Conservation (phyloP, 2,797 vertebrate species). For the Morus bassanus region DNA sequence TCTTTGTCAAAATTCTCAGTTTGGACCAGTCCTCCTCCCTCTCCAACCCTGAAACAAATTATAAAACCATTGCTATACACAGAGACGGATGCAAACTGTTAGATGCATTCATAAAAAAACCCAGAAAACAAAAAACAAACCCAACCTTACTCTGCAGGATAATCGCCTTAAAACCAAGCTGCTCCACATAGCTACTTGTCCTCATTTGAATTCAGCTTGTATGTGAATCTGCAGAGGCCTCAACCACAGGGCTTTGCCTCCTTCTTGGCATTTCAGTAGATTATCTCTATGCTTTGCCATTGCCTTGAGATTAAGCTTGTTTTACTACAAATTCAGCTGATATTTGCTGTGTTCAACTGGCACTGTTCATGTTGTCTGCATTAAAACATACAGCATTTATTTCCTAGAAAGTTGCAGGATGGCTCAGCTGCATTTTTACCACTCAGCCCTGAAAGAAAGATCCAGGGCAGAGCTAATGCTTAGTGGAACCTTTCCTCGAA, state of each 20-base stretch:
- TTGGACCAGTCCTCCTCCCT: neutral
- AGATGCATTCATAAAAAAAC: neutral
- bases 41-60: neutral
- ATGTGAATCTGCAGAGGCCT: neutral
- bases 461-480: rapidly evolving
- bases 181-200: neutral
- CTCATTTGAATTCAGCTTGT: neutral
- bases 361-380: neutral
- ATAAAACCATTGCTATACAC: neutral
- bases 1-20: neutral
- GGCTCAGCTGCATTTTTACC: neutral
- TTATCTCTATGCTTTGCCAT: neutral
- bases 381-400: neutral
- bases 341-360: neutral
- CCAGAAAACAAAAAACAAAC: too few relatives aligned
- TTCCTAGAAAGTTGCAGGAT: neutral
- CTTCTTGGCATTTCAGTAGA: neutral
- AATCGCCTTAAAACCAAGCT: constrained; percentile 4
- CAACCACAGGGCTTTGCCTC: neutral
- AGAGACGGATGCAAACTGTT: neutral
- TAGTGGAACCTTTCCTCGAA: rapidly evolving
- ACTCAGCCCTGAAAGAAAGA: rapidly evolving
- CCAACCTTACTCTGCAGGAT: neutral
- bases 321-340: neutral
- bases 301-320: neutral